A percentile compares a stretch with the other conserved stretches of the same genome.
phyloP scores from a whole-genome alignment of 2,888 invertebrate species.

The Diadromus collaris region DNA sequence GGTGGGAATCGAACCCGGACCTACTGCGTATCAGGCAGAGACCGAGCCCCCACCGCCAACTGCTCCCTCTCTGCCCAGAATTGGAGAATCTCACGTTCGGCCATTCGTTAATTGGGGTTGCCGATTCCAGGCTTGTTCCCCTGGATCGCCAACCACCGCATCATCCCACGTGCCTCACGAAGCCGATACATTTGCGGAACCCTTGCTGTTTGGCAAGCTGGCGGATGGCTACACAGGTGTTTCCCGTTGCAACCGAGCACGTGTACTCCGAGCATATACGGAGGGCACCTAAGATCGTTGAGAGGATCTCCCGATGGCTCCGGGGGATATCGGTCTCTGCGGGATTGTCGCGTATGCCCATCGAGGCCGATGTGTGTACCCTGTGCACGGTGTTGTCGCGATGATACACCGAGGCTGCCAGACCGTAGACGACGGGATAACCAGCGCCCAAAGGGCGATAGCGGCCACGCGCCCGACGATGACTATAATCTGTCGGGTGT shows the following conservation, averaged over 20 bases:
- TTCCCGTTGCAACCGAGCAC: slow-evolving; percentile 4
- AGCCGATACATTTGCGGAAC: neutral
- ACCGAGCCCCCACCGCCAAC: too few species aligned
- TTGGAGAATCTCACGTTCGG: neutral
- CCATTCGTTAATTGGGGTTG: slow-evolving; percentile 64
- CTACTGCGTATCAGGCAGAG: too few species aligned
- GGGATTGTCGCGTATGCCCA: slow-evolving; percentile 24
- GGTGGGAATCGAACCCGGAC: too few species aligned
- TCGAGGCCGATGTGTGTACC: neutral
- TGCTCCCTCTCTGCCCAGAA: too few species aligned
- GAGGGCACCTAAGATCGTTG: slow-evolving; percentile 6
- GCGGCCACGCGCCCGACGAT: slow-evolving; percentile 52
- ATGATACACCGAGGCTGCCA: slow-evolving; percentile 9
- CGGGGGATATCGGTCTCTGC: slow-evolving; percentile 6
- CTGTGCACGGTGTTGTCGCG: neutral
- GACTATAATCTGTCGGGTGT: slow-evolving; percentile 65
- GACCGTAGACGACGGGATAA: slow-evolving; percentile 40
- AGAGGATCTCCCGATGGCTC: slow-evolving; percentile 9
- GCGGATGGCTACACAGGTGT: slow-evolving; percentile 2
- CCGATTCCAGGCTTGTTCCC: slow-evolving; percentile 54
- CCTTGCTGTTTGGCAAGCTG: slow-evolving; percentile 9
- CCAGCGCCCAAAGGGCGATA: slow-evolving; percentile 28
- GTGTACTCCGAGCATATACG: neutral
- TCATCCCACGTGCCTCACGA: neutral
- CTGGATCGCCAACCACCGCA: slow-evolving; percentile 37